Evolutionary conservation across 2,888 invertebrate genomes (phyloP).

Genomic region (Cyclophora punctaria): DNA sequence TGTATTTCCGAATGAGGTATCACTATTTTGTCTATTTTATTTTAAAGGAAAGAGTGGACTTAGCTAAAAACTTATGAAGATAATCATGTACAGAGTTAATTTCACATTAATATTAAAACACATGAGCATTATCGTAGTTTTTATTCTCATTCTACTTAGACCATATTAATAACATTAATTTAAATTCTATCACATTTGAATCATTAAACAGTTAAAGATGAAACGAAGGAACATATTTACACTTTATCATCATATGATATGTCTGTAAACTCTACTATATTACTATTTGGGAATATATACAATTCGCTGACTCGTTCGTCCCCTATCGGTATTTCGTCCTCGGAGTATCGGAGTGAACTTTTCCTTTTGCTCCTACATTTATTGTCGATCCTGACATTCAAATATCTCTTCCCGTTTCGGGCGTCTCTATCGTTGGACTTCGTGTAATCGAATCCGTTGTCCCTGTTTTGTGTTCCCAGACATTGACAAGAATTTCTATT

Average conservation of each 20-base stretch:
- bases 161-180: constrained; percentile 2
- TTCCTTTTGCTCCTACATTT: constrained; percentile 32
- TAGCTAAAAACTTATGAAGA: too few relatives aligned
- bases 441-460: constrained; percentile 41
- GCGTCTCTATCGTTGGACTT: constrained; percentile 36
- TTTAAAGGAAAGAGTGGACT: too few relatives aligned
- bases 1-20: too few relatives aligned
- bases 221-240: constrained; percentile 36
- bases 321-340: constrained; percentile 41
- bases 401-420: constrained; percentile 27
- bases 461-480: constrained; percentile 39
- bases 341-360: constrained; percentile 27
- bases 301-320: constrained; percentile 63
- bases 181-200: constrained; percentile 28
- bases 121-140: too few relatives aligned
- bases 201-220: constrained; percentile 11
- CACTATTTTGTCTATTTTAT: too few relatives aligned
- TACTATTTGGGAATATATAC: constrained; percentile 66
- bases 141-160: too few relatives aligned
- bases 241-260: constrained; percentile 62
- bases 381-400: constrained; percentile 23
- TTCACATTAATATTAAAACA: too few relatives aligned
- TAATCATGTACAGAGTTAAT: too few relatives aligned
- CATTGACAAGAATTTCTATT: constrained; percentile 48
- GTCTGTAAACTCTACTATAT: constrained; percentile 65